Percentiles rank a stretch among this genome's conserved stretches.
Conservation (phyloP, 2,888 invertebrate genomes). For the Amphiduros pacificus region DNA sequence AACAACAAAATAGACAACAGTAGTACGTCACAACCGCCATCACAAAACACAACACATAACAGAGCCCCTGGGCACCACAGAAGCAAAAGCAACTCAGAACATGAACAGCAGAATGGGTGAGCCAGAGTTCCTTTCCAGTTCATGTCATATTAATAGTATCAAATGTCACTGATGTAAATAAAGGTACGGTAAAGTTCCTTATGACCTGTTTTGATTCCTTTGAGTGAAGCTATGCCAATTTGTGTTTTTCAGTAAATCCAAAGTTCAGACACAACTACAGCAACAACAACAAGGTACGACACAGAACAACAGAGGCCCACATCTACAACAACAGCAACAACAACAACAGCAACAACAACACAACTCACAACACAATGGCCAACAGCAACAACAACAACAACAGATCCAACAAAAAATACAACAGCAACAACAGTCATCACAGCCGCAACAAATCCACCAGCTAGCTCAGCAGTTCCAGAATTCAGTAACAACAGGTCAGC, state of each 20-base stretch:
- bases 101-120: not conserved
- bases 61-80: conserved; percentile 17
- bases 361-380: too few species aligned
- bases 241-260: too few species aligned
- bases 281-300: not conserved
- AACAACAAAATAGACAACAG: too few species aligned
- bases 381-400: conserved; percentile 7
- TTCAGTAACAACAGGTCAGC: not conserved
- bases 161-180: too few species aligned
- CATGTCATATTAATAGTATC: too few species aligned
- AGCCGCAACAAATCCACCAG: not conserved
- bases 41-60: conserved; percentile 9
- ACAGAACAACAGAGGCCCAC: not conserved
- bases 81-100: not conserved
- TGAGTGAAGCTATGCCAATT: too few species aligned
- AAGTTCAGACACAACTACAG: too few species aligned
- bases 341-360: not conserved
- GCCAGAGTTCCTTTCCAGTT: too few species aligned
- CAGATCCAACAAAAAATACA: too few species aligned
- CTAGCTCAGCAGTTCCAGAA: not conserved
- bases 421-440: not conserved
- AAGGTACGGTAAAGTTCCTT: too few species aligned
- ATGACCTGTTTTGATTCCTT: too few species aligned
- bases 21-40: conserved; percentile 2
- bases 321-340: too few species aligned